Conservation (phyloP, 2,113 vertebrate species). For the Epinephelus lanceolatus region DNA sequence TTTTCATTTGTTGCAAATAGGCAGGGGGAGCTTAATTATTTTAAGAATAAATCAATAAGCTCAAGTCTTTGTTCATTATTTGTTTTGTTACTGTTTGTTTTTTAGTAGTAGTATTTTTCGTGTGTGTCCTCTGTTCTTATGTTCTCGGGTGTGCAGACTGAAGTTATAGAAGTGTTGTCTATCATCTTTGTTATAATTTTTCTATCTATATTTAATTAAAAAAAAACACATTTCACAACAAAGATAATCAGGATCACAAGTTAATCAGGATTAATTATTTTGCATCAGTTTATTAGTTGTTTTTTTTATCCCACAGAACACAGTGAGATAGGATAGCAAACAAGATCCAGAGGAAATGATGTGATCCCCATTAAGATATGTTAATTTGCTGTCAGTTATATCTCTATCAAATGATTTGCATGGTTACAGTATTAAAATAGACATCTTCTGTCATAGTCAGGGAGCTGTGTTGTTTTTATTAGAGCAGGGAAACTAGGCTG, state of each 20-base stretch:
- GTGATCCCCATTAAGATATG: neutral
- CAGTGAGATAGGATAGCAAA: neutral
- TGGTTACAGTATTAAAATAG: neutral
- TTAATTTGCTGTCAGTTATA: neutral
- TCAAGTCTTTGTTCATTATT: neutral
- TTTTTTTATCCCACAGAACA: neutral
- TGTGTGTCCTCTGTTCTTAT: neutral
- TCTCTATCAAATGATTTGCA: slow-evolving; percentile 1
- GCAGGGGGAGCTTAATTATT: neutral
- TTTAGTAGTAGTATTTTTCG: neutral
- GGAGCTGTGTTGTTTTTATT: slow-evolving; percentile 3
- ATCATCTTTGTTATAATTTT: neutral
- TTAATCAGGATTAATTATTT: slow-evolving; percentile 8
- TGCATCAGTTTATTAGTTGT: neutral
- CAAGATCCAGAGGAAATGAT: slow-evolving; percentile 2
- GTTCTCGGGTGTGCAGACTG: neutral
- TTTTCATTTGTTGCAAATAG: neutral
- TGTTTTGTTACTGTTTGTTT: neutral
- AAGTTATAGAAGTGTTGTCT: neutral
- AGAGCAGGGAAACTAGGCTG: slow-evolving; percentile 1
- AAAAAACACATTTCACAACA: neutral
- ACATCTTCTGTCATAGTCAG: neutral
- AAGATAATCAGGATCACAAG: neutral
- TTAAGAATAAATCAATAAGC: too few relatives aligned
- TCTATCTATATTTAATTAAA: neutral